These are phyloP conservation scores for Ischnura elegans DNA, from an alignment of 2,888 invertebrate genomes.

Conservation along the genomic window DNA sequence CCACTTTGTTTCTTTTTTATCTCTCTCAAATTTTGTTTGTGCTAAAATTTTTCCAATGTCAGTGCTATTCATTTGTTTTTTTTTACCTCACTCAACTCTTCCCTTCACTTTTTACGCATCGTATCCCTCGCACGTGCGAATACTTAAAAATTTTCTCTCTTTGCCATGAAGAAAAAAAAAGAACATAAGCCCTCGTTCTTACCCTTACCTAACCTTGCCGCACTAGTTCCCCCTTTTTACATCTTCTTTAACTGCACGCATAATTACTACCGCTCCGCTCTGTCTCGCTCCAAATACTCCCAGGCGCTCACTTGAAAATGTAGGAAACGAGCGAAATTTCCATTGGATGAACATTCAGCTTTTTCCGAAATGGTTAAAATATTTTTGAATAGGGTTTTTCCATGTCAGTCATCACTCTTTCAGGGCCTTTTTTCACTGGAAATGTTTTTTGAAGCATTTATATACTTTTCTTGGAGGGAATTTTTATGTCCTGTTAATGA, in stretches of 20 bases:
- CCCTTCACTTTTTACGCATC: not conserved
- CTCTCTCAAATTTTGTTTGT: not conserved
- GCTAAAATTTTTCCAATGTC: not conserved
- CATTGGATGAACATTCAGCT: not conserved
- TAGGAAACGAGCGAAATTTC: not conserved
- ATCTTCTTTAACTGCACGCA: not conserved
- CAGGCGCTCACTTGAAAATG: not conserved
- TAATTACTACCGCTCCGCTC: not conserved
- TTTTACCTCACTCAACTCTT: not conserved
- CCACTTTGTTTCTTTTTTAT: not conserved
- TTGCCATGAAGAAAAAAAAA: not conserved
- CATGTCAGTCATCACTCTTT: not conserved
- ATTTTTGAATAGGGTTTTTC: not conserved
- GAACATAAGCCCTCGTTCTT: not conserved
- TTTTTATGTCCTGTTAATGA: too few relatives aligned
- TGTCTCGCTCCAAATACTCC: not conserved
- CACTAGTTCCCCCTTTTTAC: not conserved
- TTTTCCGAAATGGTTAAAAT: not conserved
- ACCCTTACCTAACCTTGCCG: not conserved
- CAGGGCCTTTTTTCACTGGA: not conserved
- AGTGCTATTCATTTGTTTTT: not conserved
- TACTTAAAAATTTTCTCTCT: not conserved
- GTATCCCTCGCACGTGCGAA: slow-evolving; percentile 1
- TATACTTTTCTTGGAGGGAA: not conserved
- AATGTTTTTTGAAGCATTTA: not conserved